phyloP scores from a whole-genome alignment of 2,888 invertebrate species.

The Calephelis perditalis region DNA sequence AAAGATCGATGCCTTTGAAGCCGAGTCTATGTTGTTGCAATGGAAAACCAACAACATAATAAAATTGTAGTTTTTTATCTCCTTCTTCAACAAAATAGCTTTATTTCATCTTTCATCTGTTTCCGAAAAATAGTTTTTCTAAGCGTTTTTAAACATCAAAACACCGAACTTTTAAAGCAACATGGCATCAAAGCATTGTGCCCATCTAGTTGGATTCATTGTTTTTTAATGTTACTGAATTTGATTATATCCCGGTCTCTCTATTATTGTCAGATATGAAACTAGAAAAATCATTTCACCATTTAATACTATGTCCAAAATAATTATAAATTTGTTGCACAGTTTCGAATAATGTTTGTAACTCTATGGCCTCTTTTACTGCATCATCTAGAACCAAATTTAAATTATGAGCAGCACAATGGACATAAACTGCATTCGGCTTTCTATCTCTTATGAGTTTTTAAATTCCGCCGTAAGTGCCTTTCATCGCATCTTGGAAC shows the following conservation, averaged over 20 bases:
- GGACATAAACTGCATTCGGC: too few species aligned
- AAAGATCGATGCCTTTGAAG: conserved; percentile 29
- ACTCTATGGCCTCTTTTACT: conserved; percentile 22
- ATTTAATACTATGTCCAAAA: conserved; percentile 22
- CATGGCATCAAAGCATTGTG: conserved; percentile 19
- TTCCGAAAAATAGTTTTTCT: conserved; percentile 30
- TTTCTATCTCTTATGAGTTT: too few species aligned
- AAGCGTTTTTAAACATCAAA: conserved; percentile 28
- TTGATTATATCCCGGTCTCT: conserved; percentile 15
- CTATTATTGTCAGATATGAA: conserved; percentile 19
- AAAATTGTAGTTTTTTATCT: conserved; percentile 30
- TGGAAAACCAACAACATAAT: conserved; percentile 16
- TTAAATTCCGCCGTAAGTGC: too few species aligned
- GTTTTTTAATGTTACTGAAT: conserved; percentile 21
- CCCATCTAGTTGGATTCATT: conserved; percentile 20
- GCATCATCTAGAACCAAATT: conserved; percentile 25
- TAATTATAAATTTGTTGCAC: conserved; percentile 22
- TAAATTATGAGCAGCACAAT: conserved; percentile 23
- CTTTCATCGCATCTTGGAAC: conserved; percentile 19
- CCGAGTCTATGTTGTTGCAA: conserved; percentile 22
- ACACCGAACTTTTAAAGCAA: conserved; percentile 24
- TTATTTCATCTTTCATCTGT: conserved; percentile 30
- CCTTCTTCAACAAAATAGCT: conserved; percentile 30
- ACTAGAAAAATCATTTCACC: conserved; percentile 20
- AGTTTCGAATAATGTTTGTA: conserved; percentile 20